phyloP scores from a whole-genome alignment of 2,113 vertebrate genomes.

The Lampris megalopsis region DNA sequence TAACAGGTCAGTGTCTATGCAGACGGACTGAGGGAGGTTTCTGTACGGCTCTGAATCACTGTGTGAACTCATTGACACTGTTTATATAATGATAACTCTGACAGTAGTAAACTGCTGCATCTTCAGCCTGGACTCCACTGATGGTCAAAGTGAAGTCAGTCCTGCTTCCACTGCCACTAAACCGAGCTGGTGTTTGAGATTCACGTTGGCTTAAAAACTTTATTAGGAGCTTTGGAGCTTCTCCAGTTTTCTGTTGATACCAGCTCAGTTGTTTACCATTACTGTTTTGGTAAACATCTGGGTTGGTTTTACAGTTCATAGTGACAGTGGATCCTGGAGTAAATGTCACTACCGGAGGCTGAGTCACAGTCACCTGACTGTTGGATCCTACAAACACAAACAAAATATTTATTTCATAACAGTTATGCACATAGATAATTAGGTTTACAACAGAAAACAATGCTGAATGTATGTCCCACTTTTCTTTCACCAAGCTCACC shows the following conservation, averaged over 20 bases:
- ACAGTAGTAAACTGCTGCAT: constrained; percentile 60
- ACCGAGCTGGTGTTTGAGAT: constrained; percentile 38
- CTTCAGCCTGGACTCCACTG: constrained; percentile 36
- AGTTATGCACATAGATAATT: too few relatives aligned
- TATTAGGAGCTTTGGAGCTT: constrained; percentile 62
- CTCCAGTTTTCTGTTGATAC: constrained; percentile 66
- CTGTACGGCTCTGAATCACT: background rate
- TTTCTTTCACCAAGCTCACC: constrained; percentile 22
- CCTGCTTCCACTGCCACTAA: constrained; percentile 58
- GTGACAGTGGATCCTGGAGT: constrained; percentile 25
- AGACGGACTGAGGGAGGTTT: background rate
- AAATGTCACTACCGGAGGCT: constrained; percentile 36
- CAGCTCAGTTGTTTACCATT: constrained; percentile 33
- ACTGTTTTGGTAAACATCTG: too few relatives aligned
- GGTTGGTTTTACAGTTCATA: constrained; percentile 33
- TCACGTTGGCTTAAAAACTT: background rate
- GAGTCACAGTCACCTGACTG: constrained; percentile 18
- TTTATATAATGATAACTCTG: background rate
- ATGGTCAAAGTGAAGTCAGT: constrained; percentile 61
- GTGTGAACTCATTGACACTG: background rate
- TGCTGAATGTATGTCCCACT: constrained; percentile 14
- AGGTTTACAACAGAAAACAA: constrained; percentile 33
- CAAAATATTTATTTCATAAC: constrained; percentile 5
- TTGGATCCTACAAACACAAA: constrained; percentile 3
- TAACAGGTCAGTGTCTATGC: too few relatives aligned